phyloP scores from a whole-genome alignment of 2,888 invertebrate species.

The Rotaria sp. region DNA sequence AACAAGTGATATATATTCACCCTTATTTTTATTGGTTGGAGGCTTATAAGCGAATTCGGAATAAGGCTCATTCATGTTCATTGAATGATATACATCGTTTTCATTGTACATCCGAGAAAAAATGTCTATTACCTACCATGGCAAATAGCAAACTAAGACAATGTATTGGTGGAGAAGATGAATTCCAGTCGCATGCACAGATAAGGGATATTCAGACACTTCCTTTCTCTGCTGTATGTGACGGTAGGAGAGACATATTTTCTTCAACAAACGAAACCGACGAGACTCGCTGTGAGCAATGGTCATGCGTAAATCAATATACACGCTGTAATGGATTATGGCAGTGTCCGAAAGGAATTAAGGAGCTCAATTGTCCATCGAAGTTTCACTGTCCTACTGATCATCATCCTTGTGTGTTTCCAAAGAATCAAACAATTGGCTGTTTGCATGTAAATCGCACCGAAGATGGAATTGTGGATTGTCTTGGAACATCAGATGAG shows the following conservation, averaged over 20 bases:
- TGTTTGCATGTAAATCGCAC: neutral
- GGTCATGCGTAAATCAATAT: neutral
- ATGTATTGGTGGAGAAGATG: neutral
- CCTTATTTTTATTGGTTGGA: too few species aligned
- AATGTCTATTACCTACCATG: neutral
- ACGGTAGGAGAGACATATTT: neutral
- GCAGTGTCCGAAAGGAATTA: neutral
- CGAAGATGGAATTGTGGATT: neutral
- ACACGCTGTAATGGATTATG: neutral
- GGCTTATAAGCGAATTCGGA: too few species aligned
- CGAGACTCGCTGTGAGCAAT: neutral
- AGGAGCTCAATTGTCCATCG: neutral
- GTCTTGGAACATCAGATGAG: neutral
- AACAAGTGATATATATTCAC: too few species aligned
- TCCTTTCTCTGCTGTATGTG: neutral
- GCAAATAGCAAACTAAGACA: neutral
- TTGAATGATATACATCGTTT: neutral
- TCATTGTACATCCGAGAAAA: neutral
- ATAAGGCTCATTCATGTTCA: too few species aligned
- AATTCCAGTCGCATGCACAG: accelerated
- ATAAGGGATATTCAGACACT: neutral
- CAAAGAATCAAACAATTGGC: neutral
- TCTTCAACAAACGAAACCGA: neutral
- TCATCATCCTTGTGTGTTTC: neutral
- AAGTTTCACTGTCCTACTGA: neutral